Conservation (phyloP, 2,888 invertebrate species). For the Tupiocoris notatus region DNA sequence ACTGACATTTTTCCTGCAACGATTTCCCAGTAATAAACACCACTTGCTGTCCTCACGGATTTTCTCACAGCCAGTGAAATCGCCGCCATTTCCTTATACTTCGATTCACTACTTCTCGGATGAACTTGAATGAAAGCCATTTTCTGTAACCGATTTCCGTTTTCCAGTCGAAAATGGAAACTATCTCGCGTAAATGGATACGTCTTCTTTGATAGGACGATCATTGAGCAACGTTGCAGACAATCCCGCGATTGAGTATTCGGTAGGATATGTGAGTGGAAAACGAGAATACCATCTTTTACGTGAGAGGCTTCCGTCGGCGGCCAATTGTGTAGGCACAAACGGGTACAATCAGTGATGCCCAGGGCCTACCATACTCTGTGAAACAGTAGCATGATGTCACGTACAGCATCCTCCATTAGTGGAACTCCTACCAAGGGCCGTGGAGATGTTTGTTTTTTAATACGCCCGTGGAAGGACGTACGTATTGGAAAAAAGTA, state of each 20-base stretch:
- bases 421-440: not conserved
- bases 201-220: too few relatives aligned
- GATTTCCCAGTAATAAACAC: conserved; percentile 29
- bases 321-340: not conserved
- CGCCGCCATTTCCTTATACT: too few relatives aligned
- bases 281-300: conserved; percentile 7
- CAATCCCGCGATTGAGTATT: not conserved
- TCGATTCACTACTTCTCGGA: too few relatives aligned
- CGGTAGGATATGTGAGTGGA: not conserved
- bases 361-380: not conserved
- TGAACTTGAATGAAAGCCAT: too few relatives aligned
- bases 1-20: not conserved
- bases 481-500: too few relatives aligned
- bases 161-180: too few relatives aligned
- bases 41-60: conserved; percentile 18
- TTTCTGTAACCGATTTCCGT: too few relatives aligned
- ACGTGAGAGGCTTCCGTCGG: not conserved
- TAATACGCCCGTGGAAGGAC: not conserved
- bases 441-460: not conserved
- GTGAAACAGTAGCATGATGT: conserved; percentile 12
- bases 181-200: too few relatives aligned
- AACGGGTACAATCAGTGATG: not conserved
- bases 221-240: not conserved
- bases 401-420: conserved; percentile 7
- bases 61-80: too few relatives aligned